Evolutionary conservation across 2,113 vertebrate species (phyloP), one percentile per base, ranked within the genome.

Genomic region (Axis porcinus): DNA sequence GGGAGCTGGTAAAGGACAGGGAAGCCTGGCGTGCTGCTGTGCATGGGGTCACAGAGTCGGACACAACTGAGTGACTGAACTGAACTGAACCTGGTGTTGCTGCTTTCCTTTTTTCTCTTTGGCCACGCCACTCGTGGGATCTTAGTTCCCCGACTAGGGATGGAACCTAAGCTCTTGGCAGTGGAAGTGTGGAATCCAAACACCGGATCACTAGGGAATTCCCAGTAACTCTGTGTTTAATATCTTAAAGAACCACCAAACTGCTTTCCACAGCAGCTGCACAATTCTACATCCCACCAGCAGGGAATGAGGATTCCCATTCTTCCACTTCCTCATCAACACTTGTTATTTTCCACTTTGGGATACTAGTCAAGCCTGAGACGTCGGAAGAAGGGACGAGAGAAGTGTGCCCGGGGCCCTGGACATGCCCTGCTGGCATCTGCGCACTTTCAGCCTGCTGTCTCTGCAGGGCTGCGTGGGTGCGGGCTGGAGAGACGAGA

Each of bases 371-470:
- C 36, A 55, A 45, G n/a, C 28, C 30, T 27, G 50, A 57, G 21
- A 52, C 47, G 57, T 30, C 50, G 36, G 45, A 78, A 60, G 64
- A 10, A 95, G 21, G 57, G 10, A 9, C 78, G 55, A 43, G 19
- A 28, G 21, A 86, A 47, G 85, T 11, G 21, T 28, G 15, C 27
- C 16, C 5, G 13, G 54, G 50, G 14, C 3, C n/a, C 79, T 15
- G 17, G 14, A 15, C 8, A 3, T 2, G 43, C 40, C 55, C 62
- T 43, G 1, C 81, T 55, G 43, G 62, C 6, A 0, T 2, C 14
- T 2, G 9, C 1, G 30, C 2, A 12, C 86, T 30, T 50, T 10
- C 33, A 1, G 11, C 17, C 17, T 17, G 7, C 10, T 2, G 0
- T 8, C 62, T 25, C 43, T 28, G 9, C 17, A 16, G 67, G 27